Evolutionary conservation across 2,888 invertebrate genomes (phyloP).

Genomic region (Subacronicta megacephala): DNA sequence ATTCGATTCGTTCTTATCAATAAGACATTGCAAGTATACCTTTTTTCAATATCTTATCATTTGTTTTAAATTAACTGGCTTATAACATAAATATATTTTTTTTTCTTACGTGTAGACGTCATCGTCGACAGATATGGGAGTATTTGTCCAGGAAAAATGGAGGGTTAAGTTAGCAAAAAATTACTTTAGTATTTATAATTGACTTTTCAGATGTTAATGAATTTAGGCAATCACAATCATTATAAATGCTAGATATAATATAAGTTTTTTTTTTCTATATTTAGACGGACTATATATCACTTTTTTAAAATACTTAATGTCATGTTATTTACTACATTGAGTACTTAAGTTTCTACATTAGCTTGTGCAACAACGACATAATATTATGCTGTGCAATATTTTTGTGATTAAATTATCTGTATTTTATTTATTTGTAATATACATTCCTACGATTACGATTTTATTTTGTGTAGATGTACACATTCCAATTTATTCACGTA

Average conservation of each 20-base stretch:
- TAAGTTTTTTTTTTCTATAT: conserved; percentile 43
- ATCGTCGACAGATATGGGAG: neutral
- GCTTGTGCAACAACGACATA: conserved; percentile 33
- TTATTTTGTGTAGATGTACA: conserved; percentile 31
- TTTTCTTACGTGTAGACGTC: neutral
- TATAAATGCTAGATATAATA: conserved; percentile 15
- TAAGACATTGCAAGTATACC: too few relatives aligned
- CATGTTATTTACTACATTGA: conserved; percentile 35
- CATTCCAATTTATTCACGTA: conserved; percentile 33
- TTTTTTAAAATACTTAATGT: conserved; percentile 20
- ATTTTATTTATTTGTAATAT: conserved; percentile 35
- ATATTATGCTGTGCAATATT: conserved; percentile 53
- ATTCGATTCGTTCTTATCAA: conserved; percentile 5
- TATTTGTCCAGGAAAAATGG: neutral
- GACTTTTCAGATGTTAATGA: conserved; percentile 3
- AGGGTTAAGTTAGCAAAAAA: neutral
- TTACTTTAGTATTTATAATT: neutral
- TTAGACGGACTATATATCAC: conserved; percentile 20
- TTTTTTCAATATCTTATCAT: too few relatives aligned
- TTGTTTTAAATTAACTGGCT: neutral
- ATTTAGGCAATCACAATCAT: conserved; percentile 6
- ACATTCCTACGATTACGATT: conserved; percentile 44
- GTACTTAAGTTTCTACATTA: conserved; percentile 37
- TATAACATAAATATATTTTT: neutral
- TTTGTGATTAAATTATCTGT: conserved; percentile 35